Evolutionary conservation across 2,797 vertebrate species (phyloP), one percentile per base, ranked within the genome.

Genomic region (Spea hammondii): DNA sequence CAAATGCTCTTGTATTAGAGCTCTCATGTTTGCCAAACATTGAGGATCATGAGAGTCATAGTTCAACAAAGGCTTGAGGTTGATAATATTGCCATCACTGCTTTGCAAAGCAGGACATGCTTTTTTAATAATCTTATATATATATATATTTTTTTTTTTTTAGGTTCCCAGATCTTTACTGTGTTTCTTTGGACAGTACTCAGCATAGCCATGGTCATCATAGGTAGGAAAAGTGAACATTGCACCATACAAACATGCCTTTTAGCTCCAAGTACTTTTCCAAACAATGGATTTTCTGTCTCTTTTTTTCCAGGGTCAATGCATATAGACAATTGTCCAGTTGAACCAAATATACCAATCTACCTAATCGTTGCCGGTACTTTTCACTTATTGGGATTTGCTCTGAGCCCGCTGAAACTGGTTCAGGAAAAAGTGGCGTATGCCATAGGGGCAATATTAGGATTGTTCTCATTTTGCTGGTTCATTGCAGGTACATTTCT

Each of bases 261-360:
- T 55, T 55, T 10, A 51, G 32, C 10, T 12, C 65, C 49, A 12
- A 51, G 6, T 49, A 13, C 4, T 47, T 5, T 46, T 5, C 44
- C 11, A 4, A n/a, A 62, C 10, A 32, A n/a, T n/a, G 11, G 32
- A 4, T 62, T 9, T 1, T 57, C 17, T 54, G 8, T 65, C 32
- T 57, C 5, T 44, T 62, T 46, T 10, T 51, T 0, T 13, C 12
- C 62, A 81, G 79, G 79, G 10, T 72, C 79, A n/a, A 73, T 81
- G 54, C 69, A 81, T 55, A 32, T 81, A 50, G 64, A 70, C 48
- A 77, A 81, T 49, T 81, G 79, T 62, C 79, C 74, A 49, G 8
- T 44, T 9, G 74, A 81, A 45, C 79, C 79, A 5, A 81, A 77
- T n/a, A 81, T 81, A 11, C 79, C 79, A 14, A 81, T 81, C 49